These are phyloP conservation scores for Aphis craccivora DNA, from an alignment of 1,140 invertebrate species.

Conservation along the genomic window DNA sequence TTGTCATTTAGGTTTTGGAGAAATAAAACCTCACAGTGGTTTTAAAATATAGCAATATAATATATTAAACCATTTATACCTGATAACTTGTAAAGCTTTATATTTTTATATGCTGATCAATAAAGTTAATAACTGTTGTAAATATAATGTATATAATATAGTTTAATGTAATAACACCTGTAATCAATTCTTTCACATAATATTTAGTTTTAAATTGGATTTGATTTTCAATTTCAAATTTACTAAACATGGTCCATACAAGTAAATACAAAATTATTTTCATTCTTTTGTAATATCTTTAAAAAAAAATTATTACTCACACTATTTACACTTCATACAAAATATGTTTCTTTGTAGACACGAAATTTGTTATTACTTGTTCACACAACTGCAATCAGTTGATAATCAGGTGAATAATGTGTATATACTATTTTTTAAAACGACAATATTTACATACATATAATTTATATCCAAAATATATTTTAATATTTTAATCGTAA, in stretches of 20 bases:
- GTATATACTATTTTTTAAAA: background rate
- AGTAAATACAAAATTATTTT: background rate
- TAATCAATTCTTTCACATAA: background rate
- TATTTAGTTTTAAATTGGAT: background rate
- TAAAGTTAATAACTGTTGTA: background rate
- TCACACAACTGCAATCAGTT: background rate
- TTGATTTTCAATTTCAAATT: background rate
- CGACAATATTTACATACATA: background rate
- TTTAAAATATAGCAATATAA: background rate
- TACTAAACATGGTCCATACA: background rate
- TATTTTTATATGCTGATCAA: background rate
- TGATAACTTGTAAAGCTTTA: background rate
- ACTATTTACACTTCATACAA: background rate
- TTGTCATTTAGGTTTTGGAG: background rate
- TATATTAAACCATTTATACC: background rate
- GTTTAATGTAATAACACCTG: background rate
- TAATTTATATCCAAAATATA: background rate
- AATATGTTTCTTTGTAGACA: background rate
- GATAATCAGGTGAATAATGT: background rate
- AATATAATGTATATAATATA: background rate
- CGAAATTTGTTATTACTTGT: background rate
- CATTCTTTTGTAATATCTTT: background rate
- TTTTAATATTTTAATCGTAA: background rate
- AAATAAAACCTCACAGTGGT: background rate
- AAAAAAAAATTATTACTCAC: background rate